These are phyloP conservation scores for Aphelocoma californica DNA, from an alignment of 2,797 vertebrate genomes.

Conservation along the genomic window DNA sequence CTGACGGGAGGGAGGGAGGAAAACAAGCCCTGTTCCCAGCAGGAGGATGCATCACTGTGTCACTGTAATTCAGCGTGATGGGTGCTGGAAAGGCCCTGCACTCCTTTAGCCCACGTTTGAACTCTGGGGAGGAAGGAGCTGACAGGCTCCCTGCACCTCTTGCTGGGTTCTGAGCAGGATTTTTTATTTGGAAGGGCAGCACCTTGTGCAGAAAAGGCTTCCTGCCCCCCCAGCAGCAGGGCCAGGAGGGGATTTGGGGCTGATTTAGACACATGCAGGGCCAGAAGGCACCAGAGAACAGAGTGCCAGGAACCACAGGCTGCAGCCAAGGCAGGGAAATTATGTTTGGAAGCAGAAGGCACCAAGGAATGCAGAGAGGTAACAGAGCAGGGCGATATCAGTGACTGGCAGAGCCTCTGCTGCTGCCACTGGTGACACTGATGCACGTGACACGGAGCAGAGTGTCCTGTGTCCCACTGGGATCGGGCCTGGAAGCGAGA, in stretches of 20 bases:
- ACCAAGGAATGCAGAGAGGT: background rate
- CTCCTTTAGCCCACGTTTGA: background rate
- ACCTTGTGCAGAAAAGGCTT: background rate
- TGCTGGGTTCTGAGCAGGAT: background rate
- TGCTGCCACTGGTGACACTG: background rate
- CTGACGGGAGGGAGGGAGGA: background rate
- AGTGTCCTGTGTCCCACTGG: background rate
- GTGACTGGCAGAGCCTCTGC: background rate
- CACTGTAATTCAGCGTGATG: background rate
- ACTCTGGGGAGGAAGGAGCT: background rate
- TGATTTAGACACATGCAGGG: background rate
- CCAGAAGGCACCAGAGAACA: background rate
- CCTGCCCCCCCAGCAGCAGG: background rate
- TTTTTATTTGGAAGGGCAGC: background rate
- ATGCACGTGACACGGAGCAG: accelerated
- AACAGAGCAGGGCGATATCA: background rate
- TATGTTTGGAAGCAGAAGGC: background rate
- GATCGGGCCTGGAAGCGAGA: background rate
- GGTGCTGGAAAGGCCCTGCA: background rate
- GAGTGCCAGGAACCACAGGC: background rate
- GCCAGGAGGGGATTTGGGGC: background rate
- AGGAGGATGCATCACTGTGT: background rate
- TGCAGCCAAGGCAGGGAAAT: background rate
- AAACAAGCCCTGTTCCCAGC: background rate
- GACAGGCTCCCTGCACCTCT: background rate